Evolutionary conservation across 1,140 invertebrate species (phyloP), one percentile per base, ranked within the genome.

Genomic region (Acromyrmex charruanus): DNA sequence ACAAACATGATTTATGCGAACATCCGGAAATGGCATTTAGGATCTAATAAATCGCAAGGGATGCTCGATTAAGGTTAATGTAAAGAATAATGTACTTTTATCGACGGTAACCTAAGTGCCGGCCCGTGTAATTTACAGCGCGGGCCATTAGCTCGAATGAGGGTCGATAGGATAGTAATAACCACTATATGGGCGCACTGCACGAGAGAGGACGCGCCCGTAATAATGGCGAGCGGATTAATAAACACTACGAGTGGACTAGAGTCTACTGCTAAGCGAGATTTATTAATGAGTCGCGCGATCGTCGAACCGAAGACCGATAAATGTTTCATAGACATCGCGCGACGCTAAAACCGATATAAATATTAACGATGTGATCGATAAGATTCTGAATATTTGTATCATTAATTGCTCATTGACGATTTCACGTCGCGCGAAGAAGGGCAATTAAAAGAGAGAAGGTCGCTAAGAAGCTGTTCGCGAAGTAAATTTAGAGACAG

Each of bases 11-110:
- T 58, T 81, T 71, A 74, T 35, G 53, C 53, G 39, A 61, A 21
- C 35, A 21, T 49, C 18, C 68, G 80, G 68, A 82, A 59, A 49
- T 25, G 68, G 35, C 49, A 74, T 68, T 80, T 80, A 80, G 44
- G 77, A 80, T 82, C 80, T 84, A 84, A 84, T 84, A 75, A 84
- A 74, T 84, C 69, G 80, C 55, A 18, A 39, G 39, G 44, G 80
- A 21, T 61, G 55, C 44, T 84, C 80, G 80, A 84, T 84, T 61
- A 84, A 84, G 80, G 80, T 75, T 61, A 75, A 84, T 49, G 55
- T 61, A 71, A 84, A 75, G 80, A 84, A 84, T 84, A 84, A 84
- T 84, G 80, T 75, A 84, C 80, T 84, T 75, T 84, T 84, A 84
- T 84, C 55, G 80, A 39, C 55, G 69, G 75, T 84, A 61, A 75